Conservation (phyloP, 2,113 vertebrate genomes). For the Sinocyclocheilus anophthalmus region DNA sequence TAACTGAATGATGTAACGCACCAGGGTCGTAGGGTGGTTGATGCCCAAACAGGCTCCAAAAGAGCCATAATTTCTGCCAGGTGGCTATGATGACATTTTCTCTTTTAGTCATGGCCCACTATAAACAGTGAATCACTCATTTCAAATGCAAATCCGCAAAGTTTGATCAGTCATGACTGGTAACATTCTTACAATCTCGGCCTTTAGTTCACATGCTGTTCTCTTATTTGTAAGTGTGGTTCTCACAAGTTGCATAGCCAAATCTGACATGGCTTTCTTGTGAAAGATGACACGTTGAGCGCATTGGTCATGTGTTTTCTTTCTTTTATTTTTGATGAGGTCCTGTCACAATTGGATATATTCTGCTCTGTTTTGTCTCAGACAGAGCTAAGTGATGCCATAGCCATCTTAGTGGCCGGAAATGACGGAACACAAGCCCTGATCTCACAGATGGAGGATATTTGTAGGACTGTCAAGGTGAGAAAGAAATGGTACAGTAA, state of each 20-base stretch:
- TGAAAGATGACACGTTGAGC: conserved; percentile 42
- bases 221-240: conserved; percentile 42
- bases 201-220: conserved; percentile 49
- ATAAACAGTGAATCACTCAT: conserved; percentile 66
- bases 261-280: conserved; percentile 49
- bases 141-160: conserved; percentile 67
- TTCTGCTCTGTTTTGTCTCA: conserved; percentile 64
- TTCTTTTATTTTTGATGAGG: neutral
- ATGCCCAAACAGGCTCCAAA: conserved; percentile 4
- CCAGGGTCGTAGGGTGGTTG: neutral
- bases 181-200: conserved; percentile 25
- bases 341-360: neutral
- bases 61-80: conserved; percentile 56
- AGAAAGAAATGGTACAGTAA: conserved; percentile 46
- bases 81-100: conserved; percentile 70
- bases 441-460: conserved; percentile 87
- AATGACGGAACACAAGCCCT: conserved; percentile 87
- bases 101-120: conserved; percentile 43
- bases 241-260: conserved; percentile 26
- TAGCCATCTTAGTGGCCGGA: conserved; percentile 83
- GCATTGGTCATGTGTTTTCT: conserved; percentile 29
- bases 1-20: neutral
- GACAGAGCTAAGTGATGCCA: conserved; percentile 85
- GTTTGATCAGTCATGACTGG: conserved; percentile 50
- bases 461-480: conserved; percentile 84